Evolutionary conservation across 2,888 invertebrate genomes (phyloP), one percentile per base, ranked within the genome.

Genomic region (Amphipyra tragopoginis): DNA sequence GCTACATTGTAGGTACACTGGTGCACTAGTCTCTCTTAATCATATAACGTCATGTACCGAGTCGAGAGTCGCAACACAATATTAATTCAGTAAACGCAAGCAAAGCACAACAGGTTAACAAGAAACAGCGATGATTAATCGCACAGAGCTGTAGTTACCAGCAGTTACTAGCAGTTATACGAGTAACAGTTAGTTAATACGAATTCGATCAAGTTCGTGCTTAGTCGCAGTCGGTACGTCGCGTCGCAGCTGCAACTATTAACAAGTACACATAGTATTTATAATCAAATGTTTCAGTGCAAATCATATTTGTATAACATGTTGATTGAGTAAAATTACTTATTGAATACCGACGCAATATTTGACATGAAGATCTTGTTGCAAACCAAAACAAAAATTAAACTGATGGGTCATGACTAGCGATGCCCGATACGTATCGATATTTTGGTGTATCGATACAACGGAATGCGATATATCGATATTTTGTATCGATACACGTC

Each of bases 91-190:
- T 63, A 43, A 63, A 48, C 47, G 47, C 55, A 33, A 26, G 42
- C 52, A 39, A 39, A 52, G 65, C 63, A 66, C 59, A 67, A 67
- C 50, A 45, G 44, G 68, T 58, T 44, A 56, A 63, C 66, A 65
- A 64, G 56, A 48, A 65, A 56, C 38, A 5, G 21, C 14, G 38
- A 63, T 55, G 33, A 65, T 33, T 65, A 48, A 44, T 44, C 21
- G 7, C 45, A 26, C 21, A 13, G 48, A 29, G 33, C 15, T 8
- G 33, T 9, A 47, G 47, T 34, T 13, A 11, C 5, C 33, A 34
- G 15, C 43, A 21, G 34, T 33, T 8, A 15, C 39, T 40, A 21
- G 45, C 43, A 9, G 29, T 3, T 43, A n/a, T 2, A 36, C 36
- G 36, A 36, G 11, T 36, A 36, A 11, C 11, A 10, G 36, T 36